Conservation (phyloP, 2,797 vertebrate genomes). For the Anomalospiza imberbis region DNA sequence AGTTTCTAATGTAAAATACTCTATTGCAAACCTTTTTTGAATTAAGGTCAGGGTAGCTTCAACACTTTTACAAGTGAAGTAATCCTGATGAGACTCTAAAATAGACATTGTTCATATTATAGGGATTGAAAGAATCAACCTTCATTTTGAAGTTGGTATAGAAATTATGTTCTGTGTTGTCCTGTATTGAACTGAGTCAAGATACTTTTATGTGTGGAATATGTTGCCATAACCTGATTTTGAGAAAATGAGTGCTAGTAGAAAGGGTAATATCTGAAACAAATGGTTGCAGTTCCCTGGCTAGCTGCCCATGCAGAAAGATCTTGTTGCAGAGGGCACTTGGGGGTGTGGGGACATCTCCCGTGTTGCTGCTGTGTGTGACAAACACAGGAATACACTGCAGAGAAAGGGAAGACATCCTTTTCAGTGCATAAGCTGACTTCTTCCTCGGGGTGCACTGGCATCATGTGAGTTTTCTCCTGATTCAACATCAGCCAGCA, state of each 20-base stretch:
- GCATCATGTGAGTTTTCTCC: background rate
- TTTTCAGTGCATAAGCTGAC: background rate
- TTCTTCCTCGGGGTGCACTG: background rate
- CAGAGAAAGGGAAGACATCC: background rate
- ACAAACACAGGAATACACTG: background rate
- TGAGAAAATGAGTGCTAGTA: background rate
- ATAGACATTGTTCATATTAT: background rate
- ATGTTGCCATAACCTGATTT: background rate
- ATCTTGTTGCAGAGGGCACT: background rate
- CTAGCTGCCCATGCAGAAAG: background rate
- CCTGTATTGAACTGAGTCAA: background rate
- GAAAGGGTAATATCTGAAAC: background rate
- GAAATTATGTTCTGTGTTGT: background rate
- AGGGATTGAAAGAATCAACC: background rate
- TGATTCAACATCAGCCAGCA: background rate
- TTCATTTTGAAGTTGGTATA: background rate
- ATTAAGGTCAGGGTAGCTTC: background rate
- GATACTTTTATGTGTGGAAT: background rate
- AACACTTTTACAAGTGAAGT: background rate
- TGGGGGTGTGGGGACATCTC: background rate
- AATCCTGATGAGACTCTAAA: background rate
- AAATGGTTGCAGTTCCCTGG: background rate
- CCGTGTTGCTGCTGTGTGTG: background rate
- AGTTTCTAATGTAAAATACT: background rate
- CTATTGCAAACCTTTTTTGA: background rate